Base-by-base conservation (phyloP, 2,888 invertebrate genomes). In the Thymelicus sylvestris region DNA sequence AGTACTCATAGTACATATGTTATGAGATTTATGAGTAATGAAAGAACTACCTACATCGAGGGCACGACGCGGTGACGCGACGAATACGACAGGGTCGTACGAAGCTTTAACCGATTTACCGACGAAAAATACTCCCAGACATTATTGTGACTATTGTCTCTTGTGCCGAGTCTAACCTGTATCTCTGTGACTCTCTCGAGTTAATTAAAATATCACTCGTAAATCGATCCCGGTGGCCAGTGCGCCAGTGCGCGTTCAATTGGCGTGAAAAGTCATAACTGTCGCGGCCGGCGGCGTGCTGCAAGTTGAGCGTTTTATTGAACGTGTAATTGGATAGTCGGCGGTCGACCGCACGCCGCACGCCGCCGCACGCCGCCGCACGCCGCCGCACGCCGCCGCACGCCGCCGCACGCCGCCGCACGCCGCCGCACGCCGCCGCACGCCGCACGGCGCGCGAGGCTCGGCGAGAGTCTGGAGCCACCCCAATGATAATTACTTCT, bases 171-270 rank as follows among this genome's bases (percentile, higher is more conserved):
- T 15, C 7, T 6, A 50, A 50, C 48, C 48, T n/a, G 15, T 50
- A 31, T 31, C 4, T 31, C 4, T 31, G 31, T 31, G 31, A 31
- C 50, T 50, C n/a, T 15, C 50, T 52, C 15, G 19, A 52, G 19
- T 52, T 19, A 19, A 52, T 52, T 52, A 52, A 52, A 52, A 52
- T 52, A 52, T 52, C 50, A 15, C 7, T 52, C 15, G 50, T 19
- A 19, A 52, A 19, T 19, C 50, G 50, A 15, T 52, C 19, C 19
- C 19, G 12, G 48, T 8, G 7, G 50, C 50, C 31, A 3, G 31
- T 31, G 31, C 31, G 31, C 31, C 31, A 31, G 31, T 31, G 31
- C 31, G 5, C 31, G 5, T 52, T 52, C 50, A 52, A 52, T 52
- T 52, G 50, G 15, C 50, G 19, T 52, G 19, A 8, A 52, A 19